Conservation (phyloP, 2,888 invertebrate genomes). For the Galerucella calmariensis region DNA sequence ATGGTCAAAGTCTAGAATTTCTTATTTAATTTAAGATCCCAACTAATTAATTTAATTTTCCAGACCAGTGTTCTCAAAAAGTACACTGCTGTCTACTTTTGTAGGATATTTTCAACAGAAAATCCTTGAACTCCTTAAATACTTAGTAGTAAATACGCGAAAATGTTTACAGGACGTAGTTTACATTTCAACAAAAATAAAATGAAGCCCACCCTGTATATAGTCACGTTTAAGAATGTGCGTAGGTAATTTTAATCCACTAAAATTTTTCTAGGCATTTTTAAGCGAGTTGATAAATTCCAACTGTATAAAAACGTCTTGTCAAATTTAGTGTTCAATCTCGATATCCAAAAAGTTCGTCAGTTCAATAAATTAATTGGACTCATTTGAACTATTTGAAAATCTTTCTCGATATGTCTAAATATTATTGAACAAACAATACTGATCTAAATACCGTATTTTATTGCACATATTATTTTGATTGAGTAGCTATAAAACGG, state of each 20-base stretch:
- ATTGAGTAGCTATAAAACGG: neutral
- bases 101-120: neutral
- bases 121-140: neutral
- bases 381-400: neutral
- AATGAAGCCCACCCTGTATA: neutral
- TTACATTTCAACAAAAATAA: neutral
- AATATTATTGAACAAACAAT: slow-evolving; percentile 15
- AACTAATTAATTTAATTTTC: no score
- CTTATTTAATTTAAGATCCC: no score
- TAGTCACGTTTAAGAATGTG: slow-evolving; percentile 1
- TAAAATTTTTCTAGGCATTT: slow-evolving; percentile 15
- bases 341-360: neutral
- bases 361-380: neutral
- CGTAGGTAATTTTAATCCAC: slow-evolving; percentile 8
- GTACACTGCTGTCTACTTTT: neutral
- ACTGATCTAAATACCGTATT: slow-evolving; percentile 15
- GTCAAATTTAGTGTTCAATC: slow-evolving; percentile 8
- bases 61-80: no score
- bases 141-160: neutral
- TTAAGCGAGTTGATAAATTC: no score
- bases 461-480: slow-evolving; percentile 5
- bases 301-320: neutral
- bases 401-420: slow-evolving; percentile 15
- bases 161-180: neutral
- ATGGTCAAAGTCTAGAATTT: neutral